Evolutionary conservation across 2,888 invertebrate species (phyloP), one percentile per base, ranked within the genome.

Genomic region (Mycalesis mineus): DNA sequence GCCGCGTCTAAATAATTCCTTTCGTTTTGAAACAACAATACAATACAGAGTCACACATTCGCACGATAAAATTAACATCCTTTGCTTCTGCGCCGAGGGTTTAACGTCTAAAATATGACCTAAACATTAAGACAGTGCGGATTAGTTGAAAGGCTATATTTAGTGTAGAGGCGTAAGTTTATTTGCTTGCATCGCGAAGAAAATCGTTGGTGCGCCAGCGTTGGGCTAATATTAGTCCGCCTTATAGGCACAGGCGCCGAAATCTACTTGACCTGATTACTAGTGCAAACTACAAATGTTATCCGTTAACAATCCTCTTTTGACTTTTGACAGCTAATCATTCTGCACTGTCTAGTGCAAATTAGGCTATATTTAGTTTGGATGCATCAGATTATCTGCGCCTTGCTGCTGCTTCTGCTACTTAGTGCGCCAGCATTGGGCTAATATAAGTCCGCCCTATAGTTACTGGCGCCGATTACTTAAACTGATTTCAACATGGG

Each of bases 371-470:
- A 33, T 33, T 33, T 33, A 33, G 33, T 33, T 55, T 63, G 57
- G n/a, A 68, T 45, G n/a, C 37, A 9, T 11, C 17, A 29, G 45
- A 41, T 64, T 70, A 65, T 74, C 77, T 75, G 72, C 67, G 73
- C 68, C 75, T 77, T 73, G 75, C n/a, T n/a, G n/a, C n/a, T n/a
- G n/a, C n/a, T n/a, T n/a, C 76, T 71, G 73, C 68, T 76, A 77
- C 73, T 75, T 76, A 72, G 69, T 78, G 78, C 74, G 74, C 65
- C 68, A 64, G 70, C 74, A 75, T 71, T 67, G 75, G 65, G 78
- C 87, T 84, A 88, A 84, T 80, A 82, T 87, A 87, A 87, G 84
- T 79, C 70, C 76, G 82, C 73, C 82, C 82, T 80, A 83, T 81
- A 83, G 78, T 79, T 76, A 80, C 74, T 75, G 70, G 70, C 65